Evolutionary conservation across 2,797 vertebrate species (phyloP), one percentile per base, ranked within the genome.

Genomic region (Bufotes viridis): DNA sequence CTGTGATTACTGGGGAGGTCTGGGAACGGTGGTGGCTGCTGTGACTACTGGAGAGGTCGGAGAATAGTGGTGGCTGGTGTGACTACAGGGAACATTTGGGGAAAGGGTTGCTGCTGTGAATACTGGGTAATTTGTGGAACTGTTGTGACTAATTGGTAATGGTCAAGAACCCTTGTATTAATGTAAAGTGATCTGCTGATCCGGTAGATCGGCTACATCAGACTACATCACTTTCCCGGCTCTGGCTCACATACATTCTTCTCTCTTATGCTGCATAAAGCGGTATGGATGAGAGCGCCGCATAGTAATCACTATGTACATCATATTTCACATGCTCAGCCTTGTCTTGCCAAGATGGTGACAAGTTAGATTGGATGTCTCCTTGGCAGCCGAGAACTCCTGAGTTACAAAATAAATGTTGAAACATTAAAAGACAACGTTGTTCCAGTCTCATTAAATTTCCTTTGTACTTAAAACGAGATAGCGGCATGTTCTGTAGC

Each of bases 361-460:
- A 88, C 87, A 88, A 61, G 82, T 85, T 81, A 85, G 82, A 88
- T 88, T 80, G 82, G 87, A 85, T 81, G 87, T 79, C 78, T 85
- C 83, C 80, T 79, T 85, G 87, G 87, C 87, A 88, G 87, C 65
- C 22, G 51, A 72, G 70, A 79, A 58, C 82, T 72, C 55, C 76
- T 55, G 65, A 65, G 76, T n/a, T 55, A 51, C 84, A 42, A 88
- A 80, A 85, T 88, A 81, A 88, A 76, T 81, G 87, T 85, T 65
- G 42, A 88, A 81, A 57, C 87, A 51, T 81, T 85, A 81, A 88
- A 88, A 74, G 82, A 85, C 83, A 85, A 85, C 83, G 67, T 85
- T 75, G 87, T 81, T 85, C 75, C 87, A 76, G 82, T 85, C 76
- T 63, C 57, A n/a, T 85, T 72, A 26, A 65, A 85, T 88, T 88